Percentiles rank a stretch among this genome's conserved stretches.
These are phyloP conservation scores for Zaprionus nigranus DNA, from an alignment of 1,140 invertebrate species.

Conservation along the genomic window DNA sequence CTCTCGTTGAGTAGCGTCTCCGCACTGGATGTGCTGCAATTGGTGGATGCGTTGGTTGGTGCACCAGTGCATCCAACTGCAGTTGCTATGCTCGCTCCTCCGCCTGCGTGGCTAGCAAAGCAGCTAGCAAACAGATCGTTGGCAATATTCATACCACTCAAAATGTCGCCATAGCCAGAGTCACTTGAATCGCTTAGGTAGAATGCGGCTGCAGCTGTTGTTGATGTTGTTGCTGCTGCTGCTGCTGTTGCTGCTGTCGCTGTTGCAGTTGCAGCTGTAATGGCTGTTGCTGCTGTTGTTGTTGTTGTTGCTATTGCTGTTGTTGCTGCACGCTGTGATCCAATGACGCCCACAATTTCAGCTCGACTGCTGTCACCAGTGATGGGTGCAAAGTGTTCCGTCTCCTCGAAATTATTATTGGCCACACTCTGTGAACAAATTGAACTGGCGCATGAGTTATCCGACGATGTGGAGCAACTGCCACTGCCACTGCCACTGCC, in stretches of 20 bases:
- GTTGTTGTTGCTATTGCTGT: slow-evolving; percentile 10
- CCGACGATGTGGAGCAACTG: slow-evolving; percentile 62
- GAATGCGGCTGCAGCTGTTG: slow-evolving; percentile 5
- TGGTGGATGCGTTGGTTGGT: slow-evolving; percentile 4
- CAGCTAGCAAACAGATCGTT: slow-evolving; percentile 78
- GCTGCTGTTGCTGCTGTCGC: not conserved
- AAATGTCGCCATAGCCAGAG: slow-evolving; percentile 78
- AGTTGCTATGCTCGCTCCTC: not conserved
- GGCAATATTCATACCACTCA: slow-evolving; percentile 80
- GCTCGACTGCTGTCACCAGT: slow-evolving; percentile 70
- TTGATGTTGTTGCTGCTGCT: not conserved
- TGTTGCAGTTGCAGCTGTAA: not conserved
- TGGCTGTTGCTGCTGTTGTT: slow-evolving; percentile 40
- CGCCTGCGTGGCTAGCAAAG: slow-evolving; percentile 33
- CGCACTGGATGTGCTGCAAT: slow-evolving; percentile 32
- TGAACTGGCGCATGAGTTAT: slow-evolving; percentile 71
- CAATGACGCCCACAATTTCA: slow-evolving; percentile 82
- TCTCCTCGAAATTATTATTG: slow-evolving; percentile 44
- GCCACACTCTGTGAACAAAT: slow-evolving; percentile 55
- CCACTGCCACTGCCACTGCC: slow-evolving; percentile 14
- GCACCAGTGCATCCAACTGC: slow-evolving; percentile 2
- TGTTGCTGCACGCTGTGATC: slow-evolving; percentile 66
- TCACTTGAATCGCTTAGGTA: slow-evolving; percentile 78
- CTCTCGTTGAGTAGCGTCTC: slow-evolving; percentile 76
- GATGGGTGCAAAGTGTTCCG: slow-evolving; percentile 69